phyloP scores from a whole-genome alignment of 2,888 invertebrate species.

The Diloba caeruleocephala region DNA sequence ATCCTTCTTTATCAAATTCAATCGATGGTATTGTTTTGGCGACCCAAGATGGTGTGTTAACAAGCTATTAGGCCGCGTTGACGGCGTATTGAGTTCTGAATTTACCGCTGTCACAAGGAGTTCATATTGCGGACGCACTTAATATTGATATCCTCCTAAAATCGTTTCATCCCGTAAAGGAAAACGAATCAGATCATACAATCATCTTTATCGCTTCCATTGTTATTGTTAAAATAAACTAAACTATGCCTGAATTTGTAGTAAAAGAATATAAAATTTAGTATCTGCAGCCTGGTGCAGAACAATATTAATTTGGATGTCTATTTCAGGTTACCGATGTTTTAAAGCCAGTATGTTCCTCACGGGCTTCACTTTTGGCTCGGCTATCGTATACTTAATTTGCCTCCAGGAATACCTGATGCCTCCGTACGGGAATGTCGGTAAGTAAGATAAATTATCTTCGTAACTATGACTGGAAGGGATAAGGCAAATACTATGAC shows the following conservation, averaged over 20 bases:
- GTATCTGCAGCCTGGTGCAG: too few species aligned
- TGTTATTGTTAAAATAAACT: too few species aligned
- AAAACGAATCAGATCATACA: not conserved
- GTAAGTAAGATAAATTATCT: constrained; percentile 73
- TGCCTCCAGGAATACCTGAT: constrained; percentile 94
- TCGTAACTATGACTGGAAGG: not conserved
- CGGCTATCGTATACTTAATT: constrained; percentile 94
- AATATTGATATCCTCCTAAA: not conserved
- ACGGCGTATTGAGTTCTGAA: too few species aligned
- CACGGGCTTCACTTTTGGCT: constrained; percentile 95
- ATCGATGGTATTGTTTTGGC: too few species aligned
- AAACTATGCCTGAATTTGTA: too few species aligned
- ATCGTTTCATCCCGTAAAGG: constrained; percentile 5
- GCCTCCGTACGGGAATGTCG: constrained; percentile 93
- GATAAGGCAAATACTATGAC: too few species aligned
- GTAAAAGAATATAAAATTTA: too few species aligned
- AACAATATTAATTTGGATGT: constrained; percentile 19
- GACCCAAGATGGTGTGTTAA: too few species aligned
- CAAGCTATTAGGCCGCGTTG: too few species aligned
- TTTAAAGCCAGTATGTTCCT: constrained; percentile 96
- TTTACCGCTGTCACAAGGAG: too few species aligned
- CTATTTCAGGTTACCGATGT: constrained; percentile 93
- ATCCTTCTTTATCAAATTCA: too few species aligned
- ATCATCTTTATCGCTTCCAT: not conserved
- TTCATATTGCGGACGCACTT: too few species aligned